phyloP scores from a whole-genome alignment of 2,113 vertebrate species.

The Opisthocomus hoazin region DNA sequence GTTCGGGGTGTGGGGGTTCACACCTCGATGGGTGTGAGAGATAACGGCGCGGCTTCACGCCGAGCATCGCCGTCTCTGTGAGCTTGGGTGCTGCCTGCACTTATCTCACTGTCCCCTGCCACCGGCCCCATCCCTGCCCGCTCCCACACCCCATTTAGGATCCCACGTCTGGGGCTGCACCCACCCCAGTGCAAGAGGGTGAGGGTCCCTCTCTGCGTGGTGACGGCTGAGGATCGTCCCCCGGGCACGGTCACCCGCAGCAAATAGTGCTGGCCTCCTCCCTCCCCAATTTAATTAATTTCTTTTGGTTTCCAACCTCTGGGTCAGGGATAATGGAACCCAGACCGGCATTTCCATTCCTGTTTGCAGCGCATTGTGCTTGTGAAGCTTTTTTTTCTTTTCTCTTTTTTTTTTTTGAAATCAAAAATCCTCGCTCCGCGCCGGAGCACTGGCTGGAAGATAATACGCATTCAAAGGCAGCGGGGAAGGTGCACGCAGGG shows the following conservation, averaged over 20 bases:
- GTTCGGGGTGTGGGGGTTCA: fast-evolving
- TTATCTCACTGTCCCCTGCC: not conserved
- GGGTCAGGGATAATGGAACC: conserved; percentile 60
- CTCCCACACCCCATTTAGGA: not conserved
- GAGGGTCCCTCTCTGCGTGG: not conserved
- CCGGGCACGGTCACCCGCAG: not conserved
- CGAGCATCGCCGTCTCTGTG: fast-evolving
- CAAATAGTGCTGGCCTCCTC: not conserved
- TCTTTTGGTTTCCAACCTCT: conserved; percentile 48
- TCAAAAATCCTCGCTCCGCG: not conserved
- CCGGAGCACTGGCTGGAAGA: not conserved
- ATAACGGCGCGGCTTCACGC: not conserved
- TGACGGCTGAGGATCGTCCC: not conserved
- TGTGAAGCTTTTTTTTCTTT: not conserved
- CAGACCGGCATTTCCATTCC: conserved; percentile 35
- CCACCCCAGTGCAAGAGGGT: not conserved
- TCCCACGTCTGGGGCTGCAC: not conserved
- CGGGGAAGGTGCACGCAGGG: not conserved
- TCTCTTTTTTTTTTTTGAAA: not conserved
- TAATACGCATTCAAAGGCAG: conserved; percentile 19
- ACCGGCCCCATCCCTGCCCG: not conserved
- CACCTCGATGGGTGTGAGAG: not conserved
- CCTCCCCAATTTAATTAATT: not conserved
- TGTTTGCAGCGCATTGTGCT: not conserved
- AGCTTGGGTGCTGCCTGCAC: not conserved